phyloP scores from a whole-genome alignment of 1,140 invertebrate genomes.

The Cylas formicarius region DNA sequence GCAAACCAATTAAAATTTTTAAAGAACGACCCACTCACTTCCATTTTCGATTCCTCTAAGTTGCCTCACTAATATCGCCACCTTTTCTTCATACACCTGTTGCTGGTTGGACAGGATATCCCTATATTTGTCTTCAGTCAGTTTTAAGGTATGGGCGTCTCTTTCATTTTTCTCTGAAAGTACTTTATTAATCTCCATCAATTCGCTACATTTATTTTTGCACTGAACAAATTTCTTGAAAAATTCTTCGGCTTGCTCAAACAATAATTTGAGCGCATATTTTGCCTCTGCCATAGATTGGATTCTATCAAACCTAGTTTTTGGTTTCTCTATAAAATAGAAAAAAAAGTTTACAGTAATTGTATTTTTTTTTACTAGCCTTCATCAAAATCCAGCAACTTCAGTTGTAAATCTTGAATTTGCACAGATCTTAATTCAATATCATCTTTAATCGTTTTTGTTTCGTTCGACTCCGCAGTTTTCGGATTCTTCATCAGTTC shows the following conservation, averaged over 20 bases:
- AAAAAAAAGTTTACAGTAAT: slow-evolving; percentile 5
- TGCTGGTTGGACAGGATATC: slow-evolving; percentile 26
- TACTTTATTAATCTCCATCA: slow-evolving; percentile 45
- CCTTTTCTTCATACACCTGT: slow-evolving; percentile 46
- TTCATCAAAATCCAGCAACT: slow-evolving; percentile 69
- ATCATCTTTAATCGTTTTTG: slow-evolving; percentile 56
- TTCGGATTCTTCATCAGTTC: slow-evolving; percentile 41
- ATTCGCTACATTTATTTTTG: slow-evolving; percentile 46
- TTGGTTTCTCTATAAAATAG: slow-evolving; percentile 46
- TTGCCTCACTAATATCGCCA: slow-evolving; percentile 39
- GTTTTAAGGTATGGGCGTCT: slow-evolving; percentile 42
- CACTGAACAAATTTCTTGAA: slow-evolving; percentile 42
- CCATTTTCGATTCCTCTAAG: slow-evolving; percentile 25
- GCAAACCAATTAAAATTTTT: no score
- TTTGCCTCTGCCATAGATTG: slow-evolving; percentile 62
- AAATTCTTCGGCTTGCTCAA: slow-evolving; percentile 49
- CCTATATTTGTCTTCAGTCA: slow-evolving; percentile 40
- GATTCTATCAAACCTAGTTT: slow-evolving; percentile 54
- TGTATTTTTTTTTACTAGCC: slow-evolving; percentile 36
- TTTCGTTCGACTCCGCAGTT: slow-evolving; percentile 35
- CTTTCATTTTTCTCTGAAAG: slow-evolving; percentile 35
- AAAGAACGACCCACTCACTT: slow-evolving; percentile 15
- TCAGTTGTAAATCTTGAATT: slow-evolving; percentile 78
- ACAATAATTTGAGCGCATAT: slow-evolving; percentile 50
- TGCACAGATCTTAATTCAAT: slow-evolving; percentile 67